Conservation (phyloP, 2,888 invertebrate genomes). For the Archips crataeganus region DNA sequence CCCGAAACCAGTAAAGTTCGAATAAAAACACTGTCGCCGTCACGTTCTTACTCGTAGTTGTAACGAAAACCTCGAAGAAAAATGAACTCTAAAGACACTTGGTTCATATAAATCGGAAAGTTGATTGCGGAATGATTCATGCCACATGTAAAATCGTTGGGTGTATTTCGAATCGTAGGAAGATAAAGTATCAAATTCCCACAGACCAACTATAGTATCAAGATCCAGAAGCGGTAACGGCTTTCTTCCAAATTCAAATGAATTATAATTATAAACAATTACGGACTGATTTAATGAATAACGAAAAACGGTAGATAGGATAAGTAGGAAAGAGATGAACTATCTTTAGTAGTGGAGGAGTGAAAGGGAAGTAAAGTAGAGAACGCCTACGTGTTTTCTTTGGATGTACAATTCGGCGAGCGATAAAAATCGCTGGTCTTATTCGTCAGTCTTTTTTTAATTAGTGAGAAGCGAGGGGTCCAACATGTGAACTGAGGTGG, state of each 20-base stretch:
- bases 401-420: constrained; percentile 80
- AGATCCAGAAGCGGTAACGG: constrained; percentile 68
- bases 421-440: constrained; percentile 84
- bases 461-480: constrained; percentile 82
- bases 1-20: constrained; percentile 76
- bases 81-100: constrained; percentile 24
- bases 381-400: constrained; percentile 80
- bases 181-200: constrained; percentile 79
- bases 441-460: constrained; percentile 85
- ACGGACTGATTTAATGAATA: constrained; percentile 77
- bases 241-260: constrained; percentile 73
- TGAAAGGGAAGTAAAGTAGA: constrained; percentile 69
- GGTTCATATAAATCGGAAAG: constrained; percentile 38
- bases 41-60: constrained; percentile 64
- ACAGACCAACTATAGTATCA: constrained; percentile 68
- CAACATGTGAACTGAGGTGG: constrained; percentile 79
- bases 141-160: constrained; percentile 5
- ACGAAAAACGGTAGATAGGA: constrained; percentile 63
- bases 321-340: constrained; percentile 63
- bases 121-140: constrained; percentile 37
- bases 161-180: constrained; percentile 49
- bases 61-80: constrained; percentile 62
- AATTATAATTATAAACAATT: constrained; percentile 84
- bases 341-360: constrained; percentile 52
- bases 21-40: constrained; percentile 74